Percentiles rank a stretch among this genome's conserved stretches.
Evolutionary conservation across 2,888 invertebrate genomes (phyloP).

Genomic region (Drosophila prolongata): DNA sequence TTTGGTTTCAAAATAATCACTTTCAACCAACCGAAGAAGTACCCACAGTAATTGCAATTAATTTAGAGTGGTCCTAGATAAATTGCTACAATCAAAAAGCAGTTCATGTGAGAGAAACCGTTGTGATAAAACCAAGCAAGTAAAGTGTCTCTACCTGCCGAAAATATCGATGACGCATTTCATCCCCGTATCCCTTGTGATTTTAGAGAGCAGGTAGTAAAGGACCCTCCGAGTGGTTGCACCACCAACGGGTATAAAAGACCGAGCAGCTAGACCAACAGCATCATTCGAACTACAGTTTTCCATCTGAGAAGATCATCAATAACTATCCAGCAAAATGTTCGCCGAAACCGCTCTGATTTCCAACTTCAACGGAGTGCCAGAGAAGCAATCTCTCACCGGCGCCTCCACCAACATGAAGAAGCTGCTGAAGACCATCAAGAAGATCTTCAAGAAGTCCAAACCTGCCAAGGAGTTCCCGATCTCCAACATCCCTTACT

Average conservation of each 20-base stretch:
- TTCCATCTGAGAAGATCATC: conserved; percentile 36
- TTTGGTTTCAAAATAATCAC: conserved; percentile 27
- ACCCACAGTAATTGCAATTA: conserved; percentile 36
- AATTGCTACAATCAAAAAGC: conserved; percentile 8
- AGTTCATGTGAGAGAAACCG: conserved; percentile 9
- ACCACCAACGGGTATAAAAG: conserved; percentile 51
- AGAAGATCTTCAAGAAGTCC: conserved; percentile 50
- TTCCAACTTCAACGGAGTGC: conserved; percentile 22
- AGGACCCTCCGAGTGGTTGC: conserved; percentile 16
- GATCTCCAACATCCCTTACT: conserved; percentile 4
- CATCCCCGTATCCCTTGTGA: conserved; percentile 14
- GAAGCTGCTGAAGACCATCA: conserved; percentile 61
- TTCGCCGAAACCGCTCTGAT: conserved; percentile 42
- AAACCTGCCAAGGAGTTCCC: conserved; percentile 28
- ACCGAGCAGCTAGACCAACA: not conserved
- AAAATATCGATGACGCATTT: conserved; percentile 29
- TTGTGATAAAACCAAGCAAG: conserved; percentile 18
- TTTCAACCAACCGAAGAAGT: conserved; percentile 10
- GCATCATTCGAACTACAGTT: conserved; percentile 57
- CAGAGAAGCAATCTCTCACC: conserved; percentile 48
- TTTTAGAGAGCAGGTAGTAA: conserved; percentile 10
- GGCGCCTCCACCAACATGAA: conserved; percentile 60
- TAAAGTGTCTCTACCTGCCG: conserved; percentile 45
- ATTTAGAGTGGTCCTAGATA: conserved; percentile 21
- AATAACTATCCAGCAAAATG: conserved; percentile 38